Conservation (phyloP, 2,797 vertebrate species). For the Chelon labrosus region DNA sequence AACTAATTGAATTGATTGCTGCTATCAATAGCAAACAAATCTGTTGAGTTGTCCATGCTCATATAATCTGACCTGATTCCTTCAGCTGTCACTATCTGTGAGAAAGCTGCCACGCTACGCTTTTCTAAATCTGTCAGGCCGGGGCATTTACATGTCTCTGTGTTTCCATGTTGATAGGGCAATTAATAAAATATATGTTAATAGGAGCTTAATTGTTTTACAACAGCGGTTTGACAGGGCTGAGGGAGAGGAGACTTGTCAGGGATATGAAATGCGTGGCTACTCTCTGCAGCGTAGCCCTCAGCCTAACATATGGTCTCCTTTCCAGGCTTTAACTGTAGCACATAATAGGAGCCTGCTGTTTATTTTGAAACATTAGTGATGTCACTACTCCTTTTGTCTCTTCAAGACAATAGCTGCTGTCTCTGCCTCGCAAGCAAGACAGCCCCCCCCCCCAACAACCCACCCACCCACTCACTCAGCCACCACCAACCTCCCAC, state of each 20-base stretch:
- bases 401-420: slow-evolving; percentile 81
- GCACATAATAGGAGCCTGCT: slow-evolving; percentile 79
- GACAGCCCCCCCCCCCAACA: slow-evolving; percentile 15
- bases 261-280: slow-evolving; percentile 73
- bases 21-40: slow-evolving; percentile 96
- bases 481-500: background rate
- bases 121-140: slow-evolving; percentile 84
- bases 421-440: slow-evolving; percentile 57
- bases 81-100: slow-evolving; percentile 94
- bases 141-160: slow-evolving; percentile 80
- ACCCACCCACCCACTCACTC: background rate
- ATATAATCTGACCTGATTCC: slow-evolving; percentile 98
- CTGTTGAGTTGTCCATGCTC: slow-evolving; percentile 89
- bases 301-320: slow-evolving; percentile 83
- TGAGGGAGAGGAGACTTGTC: slow-evolving; percentile 76
- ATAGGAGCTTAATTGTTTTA: slow-evolving; percentile 89
- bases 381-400: slow-evolving; percentile 83
- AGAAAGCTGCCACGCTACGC: slow-evolving; percentile 93
- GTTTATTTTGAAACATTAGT: slow-evolving; percentile 81
- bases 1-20: slow-evolving; percentile 85
- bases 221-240: slow-evolving; percentile 80
- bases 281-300: slow-evolving; percentile 72
- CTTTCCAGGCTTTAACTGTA: slow-evolving; percentile 82
- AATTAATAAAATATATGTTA: slow-evolving; percentile 97
- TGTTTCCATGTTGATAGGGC: slow-evolving; percentile 86